Base-by-base conservation (phyloP, 2,797 vertebrate genomes). In the Salarias fasciatus region DNA sequence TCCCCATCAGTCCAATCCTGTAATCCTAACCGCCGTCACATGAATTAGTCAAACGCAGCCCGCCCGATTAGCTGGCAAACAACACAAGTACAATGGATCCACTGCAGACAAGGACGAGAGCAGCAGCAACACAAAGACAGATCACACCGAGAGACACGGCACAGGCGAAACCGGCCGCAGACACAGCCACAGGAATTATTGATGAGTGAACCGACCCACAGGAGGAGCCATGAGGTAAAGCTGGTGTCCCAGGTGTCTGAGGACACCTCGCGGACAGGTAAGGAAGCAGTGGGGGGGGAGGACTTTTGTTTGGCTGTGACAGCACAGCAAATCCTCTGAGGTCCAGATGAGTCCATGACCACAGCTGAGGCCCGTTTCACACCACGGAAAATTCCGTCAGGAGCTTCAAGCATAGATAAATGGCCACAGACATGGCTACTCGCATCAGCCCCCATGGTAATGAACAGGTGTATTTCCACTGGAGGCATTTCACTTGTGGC, bases 251-350 rank as follows among this genome's bases (percentile, higher is more conserved):
- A 58, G 37, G 43, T 53, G 33, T 42, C 24, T 5, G 6, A 38
- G 44, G 58, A 42, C 57, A 63, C 49, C 62, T 70, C 15, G 33
- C 53, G 58, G 63, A 53, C 67, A 71, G 46, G 75, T 72, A 11
- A 29, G 6, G 49, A 47, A 54, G 24, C n/a, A n/a, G n/a, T n/a
- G n/a, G n/a, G n/a, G n/a, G n/a, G n/a, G n/a, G n/a, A n/a, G n/a
- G n/a, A n/a, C n/a, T n/a, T n/a, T n/a, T n/a, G n/a, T n/a, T n/a
- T n/a, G n/a, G n/a, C n/a, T n/a, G n/a, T n/a, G n/a, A n/a, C n/a
- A n/a, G n/a, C n/a, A n/a, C n/a, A n/a, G n/a, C n/a, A n/a, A n/a
- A n/a, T n/a, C n/a, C n/a, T n/a, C n/a, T n/a, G n/a, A n/a, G n/a
- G n/a, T n/a, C n/a, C n/a, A n/a, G n/a, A n/a, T n/a, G n/a, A n/a